A percentile compares a stretch with the other conserved stretches of the same genome.
Evolutionary conservation across 2,113 vertebrate genomes (phyloP).

Genomic region (Zootoca vivipara): DNA sequence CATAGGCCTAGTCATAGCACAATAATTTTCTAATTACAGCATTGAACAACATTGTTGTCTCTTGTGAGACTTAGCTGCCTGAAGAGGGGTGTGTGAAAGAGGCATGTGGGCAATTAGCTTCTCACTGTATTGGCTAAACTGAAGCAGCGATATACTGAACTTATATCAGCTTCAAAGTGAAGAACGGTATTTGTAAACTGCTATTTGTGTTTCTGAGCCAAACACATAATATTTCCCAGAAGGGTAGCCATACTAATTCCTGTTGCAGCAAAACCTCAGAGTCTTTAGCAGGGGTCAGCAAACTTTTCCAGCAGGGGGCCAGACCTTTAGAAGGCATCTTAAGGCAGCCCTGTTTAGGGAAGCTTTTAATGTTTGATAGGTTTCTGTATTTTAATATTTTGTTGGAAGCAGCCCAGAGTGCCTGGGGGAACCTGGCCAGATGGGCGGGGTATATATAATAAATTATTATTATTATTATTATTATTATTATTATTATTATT

Average conservation of each 20-base stretch:
- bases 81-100: neutral
- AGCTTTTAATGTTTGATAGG: too few species aligned
- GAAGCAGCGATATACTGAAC: neutral
- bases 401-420: too few species aligned
- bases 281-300: too few species aligned
- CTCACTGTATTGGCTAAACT: neutral
- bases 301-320: too few species aligned
- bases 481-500: too few species aligned
- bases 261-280: too few species aligned
- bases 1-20: neutral
- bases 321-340: too few species aligned
- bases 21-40: constrained; percentile 1
- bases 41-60: neutral
- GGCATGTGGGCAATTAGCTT: neutral
- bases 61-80: neutral
- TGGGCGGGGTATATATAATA: too few species aligned
- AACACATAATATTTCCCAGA: neutral
- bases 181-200: neutral
- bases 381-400: too few species aligned
- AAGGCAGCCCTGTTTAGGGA: too few species aligned
- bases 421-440: too few species aligned
- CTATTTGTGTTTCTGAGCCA: neutral
- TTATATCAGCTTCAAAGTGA: neutral
- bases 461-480: too few species aligned
- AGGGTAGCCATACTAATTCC: neutral